Conservation (phyloP, 2,888 invertebrate genomes). For the Drosophila mulleri region DNA sequence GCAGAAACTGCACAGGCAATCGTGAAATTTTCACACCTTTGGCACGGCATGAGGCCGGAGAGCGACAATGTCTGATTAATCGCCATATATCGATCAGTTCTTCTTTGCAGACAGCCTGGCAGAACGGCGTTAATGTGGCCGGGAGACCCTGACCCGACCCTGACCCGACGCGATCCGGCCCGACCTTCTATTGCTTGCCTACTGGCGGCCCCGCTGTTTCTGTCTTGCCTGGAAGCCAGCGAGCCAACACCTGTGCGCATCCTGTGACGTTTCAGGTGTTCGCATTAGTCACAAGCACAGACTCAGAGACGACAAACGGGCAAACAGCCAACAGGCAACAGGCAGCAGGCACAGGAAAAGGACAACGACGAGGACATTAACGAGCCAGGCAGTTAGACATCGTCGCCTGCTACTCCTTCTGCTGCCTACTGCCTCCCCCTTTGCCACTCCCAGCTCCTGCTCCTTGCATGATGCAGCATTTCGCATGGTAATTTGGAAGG, state of each 20-base stretch:
- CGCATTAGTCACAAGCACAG: constrained; percentile 74
- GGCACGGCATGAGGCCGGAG: constrained; percentile 61
- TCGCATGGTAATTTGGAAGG: constrained; percentile 67
- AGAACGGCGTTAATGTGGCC: constrained; percentile 62
- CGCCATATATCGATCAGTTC: constrained; percentile 76
- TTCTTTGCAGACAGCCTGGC: constrained; percentile 63
- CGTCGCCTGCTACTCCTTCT: constrained; percentile 16
- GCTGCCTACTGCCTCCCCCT: neutral
- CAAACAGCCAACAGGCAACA: constrained; percentile 38
- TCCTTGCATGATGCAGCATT: constrained; percentile 64
- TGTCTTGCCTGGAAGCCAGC: constrained; percentile 45
- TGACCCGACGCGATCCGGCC: neutral
- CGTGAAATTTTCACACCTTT: constrained; percentile 75
- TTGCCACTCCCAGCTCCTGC: constrained; percentile 10
- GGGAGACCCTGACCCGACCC: constrained; percentile 1
- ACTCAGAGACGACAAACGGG: constrained; percentile 34
- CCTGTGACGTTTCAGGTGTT: constrained; percentile 76
- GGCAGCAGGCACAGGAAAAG: constrained; percentile 41
- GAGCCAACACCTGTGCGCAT: constrained; percentile 69
- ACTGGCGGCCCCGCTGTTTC: constrained; percentile 8
- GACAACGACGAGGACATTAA: constrained; percentile 69
- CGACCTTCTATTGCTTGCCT: constrained; percentile 8
- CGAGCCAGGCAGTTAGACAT: constrained; percentile 78
- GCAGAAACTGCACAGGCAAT: constrained; percentile 58
- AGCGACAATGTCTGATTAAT: constrained; percentile 78